phyloP scores from a whole-genome alignment of 2,888 invertebrate genomes.

The Monopis laevigella region DNA sequence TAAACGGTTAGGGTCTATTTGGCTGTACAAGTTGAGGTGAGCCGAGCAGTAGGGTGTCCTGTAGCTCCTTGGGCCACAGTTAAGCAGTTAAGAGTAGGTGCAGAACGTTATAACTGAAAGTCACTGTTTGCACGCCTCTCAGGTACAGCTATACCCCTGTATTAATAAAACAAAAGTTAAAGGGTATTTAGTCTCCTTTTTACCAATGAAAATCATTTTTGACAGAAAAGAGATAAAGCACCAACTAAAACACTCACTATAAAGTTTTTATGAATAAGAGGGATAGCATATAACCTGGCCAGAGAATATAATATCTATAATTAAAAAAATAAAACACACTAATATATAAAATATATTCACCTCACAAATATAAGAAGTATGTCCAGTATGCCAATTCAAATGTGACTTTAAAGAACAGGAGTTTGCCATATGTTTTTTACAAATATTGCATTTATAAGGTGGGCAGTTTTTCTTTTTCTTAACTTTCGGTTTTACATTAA shows the following conservation, averaged over 20 bases:
- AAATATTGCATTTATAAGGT: constrained; percentile 7
- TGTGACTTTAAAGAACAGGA: constrained; percentile 2
- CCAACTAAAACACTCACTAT: not conserved
- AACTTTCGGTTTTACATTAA: not conserved
- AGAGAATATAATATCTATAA: not conserved
- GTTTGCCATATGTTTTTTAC: constrained; percentile 5
- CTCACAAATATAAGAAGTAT: constrained; percentile 6
- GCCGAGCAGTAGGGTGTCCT: not conserved
- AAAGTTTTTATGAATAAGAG: not conserved
- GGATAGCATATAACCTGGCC: not conserved
- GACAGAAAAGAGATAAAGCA: not conserved
- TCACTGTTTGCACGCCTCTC: too few relatives aligned
- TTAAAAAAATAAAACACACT: too few relatives aligned
- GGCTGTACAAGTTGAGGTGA: not conserved
- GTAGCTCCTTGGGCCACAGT: too few relatives aligned
- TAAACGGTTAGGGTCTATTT: not conserved
- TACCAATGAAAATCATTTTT: not conserved
- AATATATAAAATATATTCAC: not conserved
- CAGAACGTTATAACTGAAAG: too few relatives aligned
- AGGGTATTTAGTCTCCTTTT: not conserved
- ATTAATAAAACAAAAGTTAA: not conserved
- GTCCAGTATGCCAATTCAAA: constrained; percentile 10
- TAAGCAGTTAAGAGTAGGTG: too few relatives aligned
- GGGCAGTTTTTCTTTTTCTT: constrained; percentile 3
- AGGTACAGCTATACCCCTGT: not conserved